Conservation (phyloP, 2,888 invertebrate genomes). For the Drosophila silvestris region DNA sequence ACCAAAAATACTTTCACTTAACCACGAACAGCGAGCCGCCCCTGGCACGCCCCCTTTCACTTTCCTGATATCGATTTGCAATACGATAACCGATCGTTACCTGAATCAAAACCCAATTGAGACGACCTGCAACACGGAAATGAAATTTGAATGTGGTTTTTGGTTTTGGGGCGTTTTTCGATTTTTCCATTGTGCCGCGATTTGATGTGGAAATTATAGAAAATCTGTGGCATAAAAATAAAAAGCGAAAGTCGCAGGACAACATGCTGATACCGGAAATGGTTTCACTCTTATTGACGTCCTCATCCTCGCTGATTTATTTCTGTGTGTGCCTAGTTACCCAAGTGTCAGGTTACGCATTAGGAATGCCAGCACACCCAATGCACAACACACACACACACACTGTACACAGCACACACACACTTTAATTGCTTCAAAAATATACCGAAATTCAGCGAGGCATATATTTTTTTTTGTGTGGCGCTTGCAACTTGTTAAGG, state of each 20-base stretch:
- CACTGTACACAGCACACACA: constrained; percentile 4
- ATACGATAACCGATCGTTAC: constrained; percentile 76
- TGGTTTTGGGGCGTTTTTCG: constrained; percentile 54
- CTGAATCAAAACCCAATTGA: constrained; percentile 18
- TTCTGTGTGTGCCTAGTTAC: constrained; percentile 62
- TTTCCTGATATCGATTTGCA: constrained; percentile 63
- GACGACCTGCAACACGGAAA: constrained; percentile 56
- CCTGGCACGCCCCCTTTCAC: constrained; percentile 42
- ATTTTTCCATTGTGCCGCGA: constrained; percentile 54
- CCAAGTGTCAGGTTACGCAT: constrained; percentile 79
- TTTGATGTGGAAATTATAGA: constrained; percentile 75
- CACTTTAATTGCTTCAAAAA: constrained; percentile 58
- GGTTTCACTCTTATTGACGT: constrained; percentile 75
- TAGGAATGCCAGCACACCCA: constrained; percentile 53
- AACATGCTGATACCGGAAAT: constrained; percentile 78
- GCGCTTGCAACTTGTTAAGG: constrained; percentile 63
- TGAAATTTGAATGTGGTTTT: constrained; percentile 74
- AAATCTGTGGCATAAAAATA: constrained; percentile 49
- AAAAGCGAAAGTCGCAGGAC: constrained; percentile 76
- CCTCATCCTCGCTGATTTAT: constrained; percentile 69
- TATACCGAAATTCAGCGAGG: constrained; percentile 60
- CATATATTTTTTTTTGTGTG: constrained; percentile 48
- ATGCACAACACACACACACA: constrained; percentile 21
- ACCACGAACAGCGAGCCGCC: constrained; percentile 18
- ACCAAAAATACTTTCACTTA: constrained; percentile 41